Conservation (phyloP, 2,797 vertebrate genomes). For the Diplodus sargus region DNA sequence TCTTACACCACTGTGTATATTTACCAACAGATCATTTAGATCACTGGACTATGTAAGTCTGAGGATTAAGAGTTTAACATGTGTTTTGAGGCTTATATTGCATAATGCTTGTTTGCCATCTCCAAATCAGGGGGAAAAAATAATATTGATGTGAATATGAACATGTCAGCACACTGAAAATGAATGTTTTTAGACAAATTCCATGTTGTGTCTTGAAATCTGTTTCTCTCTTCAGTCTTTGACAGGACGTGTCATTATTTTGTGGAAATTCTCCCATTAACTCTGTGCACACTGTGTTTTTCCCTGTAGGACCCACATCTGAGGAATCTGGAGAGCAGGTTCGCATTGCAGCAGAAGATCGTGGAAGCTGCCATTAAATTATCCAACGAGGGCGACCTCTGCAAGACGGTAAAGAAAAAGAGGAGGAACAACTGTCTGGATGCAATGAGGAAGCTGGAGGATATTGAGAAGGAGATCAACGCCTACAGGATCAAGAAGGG, state of each 20-base stretch:
- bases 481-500: slow-evolving; percentile 90
- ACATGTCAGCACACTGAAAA: slow-evolving; percentile 1
- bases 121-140: not conserved
- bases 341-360: slow-evolving; percentile 95
- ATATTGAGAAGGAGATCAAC: slow-evolving; percentile 93
- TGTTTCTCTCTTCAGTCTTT: slow-evolving; percentile 1
- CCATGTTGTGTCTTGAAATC: slow-evolving; percentile 18
- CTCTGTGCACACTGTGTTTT: slow-evolving; percentile 8
- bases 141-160: not conserved
- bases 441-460: slow-evolving; percentile 90
- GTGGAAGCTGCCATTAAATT: slow-evolving; percentile 95
- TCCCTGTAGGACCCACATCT: slow-evolving; percentile 89
- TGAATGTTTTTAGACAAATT: slow-evolving; percentile 3
- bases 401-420: slow-evolving; percentile 95
- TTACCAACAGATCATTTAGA: slow-evolving; percentile 1
- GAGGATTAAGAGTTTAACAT: slow-evolving; percentile 14
- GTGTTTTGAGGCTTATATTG: slow-evolving; percentile 15
- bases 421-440: slow-evolving; percentile 91
- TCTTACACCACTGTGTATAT: slow-evolving; percentile 27
- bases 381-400: slow-evolving; percentile 89
- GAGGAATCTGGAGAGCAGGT: slow-evolving; percentile 93
- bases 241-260: slow-evolving; percentile 15
- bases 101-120: slow-evolving; percentile 26
- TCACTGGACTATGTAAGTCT: slow-evolving; percentile 24
- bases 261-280: slow-evolving; percentile 27